Evolutionary conservation across 2,797 vertebrate genomes (phyloP), one percentile per base, ranked within the genome.

Genomic region (Myotis vivesi): DNA sequence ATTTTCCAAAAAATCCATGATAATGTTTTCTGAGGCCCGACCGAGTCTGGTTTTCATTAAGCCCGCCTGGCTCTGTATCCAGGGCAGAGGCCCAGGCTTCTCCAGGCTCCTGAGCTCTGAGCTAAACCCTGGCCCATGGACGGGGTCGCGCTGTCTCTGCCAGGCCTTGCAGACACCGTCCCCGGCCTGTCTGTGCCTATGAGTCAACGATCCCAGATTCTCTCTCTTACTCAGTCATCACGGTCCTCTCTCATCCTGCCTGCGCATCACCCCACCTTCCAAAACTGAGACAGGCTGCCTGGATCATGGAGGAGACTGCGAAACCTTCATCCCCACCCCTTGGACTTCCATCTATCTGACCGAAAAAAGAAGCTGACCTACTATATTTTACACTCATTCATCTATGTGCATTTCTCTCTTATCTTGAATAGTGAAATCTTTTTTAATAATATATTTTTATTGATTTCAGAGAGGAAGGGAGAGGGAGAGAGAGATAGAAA

Each of bases 31-130:
- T 51, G 62, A 89, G 72, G 68, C 80, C 87, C 94, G 89, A 85
- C 44, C 28, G 17, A 16, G 87, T 51, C 81, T 96, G 93, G 83
- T 76, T 96, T 88, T 87, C 92, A 95, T 88, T 90, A 95, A 59
- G 57, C 30, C 36, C 30, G 62, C 71, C 66, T 79, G 94, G 87
- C 33, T 91, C 84, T 23, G 33, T 0, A 0, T 71, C 87, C 57
- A 79, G 53, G 79, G 89, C 15, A 0, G 49, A 57, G 73, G 57
- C 51, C 13, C 6, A 0, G 36, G 22, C 25, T 59, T 66, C 33
- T 49, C 15, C 22, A 49, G 44, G 64, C n/a, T 80, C 68, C n/a
- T 15, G 30, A 9, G 25, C n/a, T 64, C 86, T n/a, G 79, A 85
- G 59, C 80, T 71, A 9, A 77, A 46, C 23, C 33, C 25, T 83